A percentile compares a stretch with the other conserved stretches of the same genome.
These are phyloP conservation scores for Chamaea fasciata DNA, from an alignment of 2,113 vertebrate genomes.

Conservation along the genomic window DNA sequence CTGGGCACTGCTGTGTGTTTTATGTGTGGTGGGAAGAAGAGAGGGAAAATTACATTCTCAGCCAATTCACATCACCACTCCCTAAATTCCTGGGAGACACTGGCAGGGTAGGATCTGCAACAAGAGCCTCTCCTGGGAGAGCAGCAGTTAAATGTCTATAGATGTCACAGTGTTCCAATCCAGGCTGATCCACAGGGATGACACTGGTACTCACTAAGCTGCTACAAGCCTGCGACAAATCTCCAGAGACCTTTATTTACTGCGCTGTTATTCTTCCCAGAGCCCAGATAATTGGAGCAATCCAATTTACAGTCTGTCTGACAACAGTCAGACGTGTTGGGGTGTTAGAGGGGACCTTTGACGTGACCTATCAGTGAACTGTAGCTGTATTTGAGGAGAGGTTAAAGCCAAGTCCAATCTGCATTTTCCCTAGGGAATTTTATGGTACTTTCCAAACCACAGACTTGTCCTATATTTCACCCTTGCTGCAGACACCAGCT, in stretches of 20 bases:
- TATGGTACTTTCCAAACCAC: not conserved
- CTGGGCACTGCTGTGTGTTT: not conserved
- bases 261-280: not conserved
- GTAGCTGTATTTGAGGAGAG: not conserved
- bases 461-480: not conserved
- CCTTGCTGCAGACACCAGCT: not conserved
- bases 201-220: not conserved
- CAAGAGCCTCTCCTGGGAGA: not conserved
- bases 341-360: not conserved
- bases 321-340: not conserved
- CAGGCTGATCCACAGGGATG: not conserved
- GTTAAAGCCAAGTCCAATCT: not conserved
- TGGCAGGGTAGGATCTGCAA: not conserved
- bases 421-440: not conserved
- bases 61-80: not conserved
- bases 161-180: not conserved
- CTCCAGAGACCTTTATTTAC: conserved; percentile 16
- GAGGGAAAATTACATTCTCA: not conserved
- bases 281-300: conserved; percentile 31
- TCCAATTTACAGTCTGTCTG: conserved; percentile 21
- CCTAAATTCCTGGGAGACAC: not conserved
- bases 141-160: not conserved
- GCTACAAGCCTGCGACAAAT: not conserved
- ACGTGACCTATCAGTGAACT: not conserved
- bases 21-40: not conserved